Percentiles rank a stretch among this genome's conserved stretches.
These are phyloP conservation scores for Tupaia chinensis DNA, from an alignment of 2,113 vertebrate species.

Conservation along the genomic window DNA sequence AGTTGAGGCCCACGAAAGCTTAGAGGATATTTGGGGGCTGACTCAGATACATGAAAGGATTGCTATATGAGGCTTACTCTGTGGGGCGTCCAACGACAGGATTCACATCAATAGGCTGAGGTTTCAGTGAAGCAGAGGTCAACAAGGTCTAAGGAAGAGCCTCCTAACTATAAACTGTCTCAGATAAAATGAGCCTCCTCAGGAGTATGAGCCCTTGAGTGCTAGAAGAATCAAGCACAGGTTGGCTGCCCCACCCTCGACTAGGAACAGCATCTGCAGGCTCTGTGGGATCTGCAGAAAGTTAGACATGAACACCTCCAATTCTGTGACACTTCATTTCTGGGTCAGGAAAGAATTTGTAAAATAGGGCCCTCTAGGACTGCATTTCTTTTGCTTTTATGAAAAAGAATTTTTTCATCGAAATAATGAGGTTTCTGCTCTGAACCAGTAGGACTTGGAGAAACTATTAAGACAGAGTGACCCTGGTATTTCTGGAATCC, in stretches of 20 bases:
- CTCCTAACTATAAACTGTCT: background rate
- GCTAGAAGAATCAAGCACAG: background rate
- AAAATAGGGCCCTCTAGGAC: background rate
- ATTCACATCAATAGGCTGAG: background rate
- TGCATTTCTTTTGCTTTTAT: slow-evolving; percentile 44
- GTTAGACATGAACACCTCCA: background rate
- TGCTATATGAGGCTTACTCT: background rate
- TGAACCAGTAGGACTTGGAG: slow-evolving; percentile 4
- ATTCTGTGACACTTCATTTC: background rate
- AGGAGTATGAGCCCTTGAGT: background rate
- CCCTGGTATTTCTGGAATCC: background rate
- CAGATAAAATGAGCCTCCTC: background rate
- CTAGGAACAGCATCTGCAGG: background rate
- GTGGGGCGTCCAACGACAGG: background rate
- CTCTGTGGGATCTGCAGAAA: background rate
- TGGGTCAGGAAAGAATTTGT: background rate
- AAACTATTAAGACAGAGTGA: slow-evolving; percentile 29
- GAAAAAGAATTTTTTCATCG: background rate
- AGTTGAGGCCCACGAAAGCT: background rate
- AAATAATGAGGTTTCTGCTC: slow-evolving; percentile 57
- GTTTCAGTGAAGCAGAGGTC: background rate
- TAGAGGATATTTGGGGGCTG: background rate
- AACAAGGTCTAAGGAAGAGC: background rate
- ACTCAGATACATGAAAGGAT: background rate
- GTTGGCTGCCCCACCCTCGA: too few species aligned